phyloP scores from a whole-genome alignment of 1,140 invertebrate species.

The Macrotrachela quadricornifera region DNA sequence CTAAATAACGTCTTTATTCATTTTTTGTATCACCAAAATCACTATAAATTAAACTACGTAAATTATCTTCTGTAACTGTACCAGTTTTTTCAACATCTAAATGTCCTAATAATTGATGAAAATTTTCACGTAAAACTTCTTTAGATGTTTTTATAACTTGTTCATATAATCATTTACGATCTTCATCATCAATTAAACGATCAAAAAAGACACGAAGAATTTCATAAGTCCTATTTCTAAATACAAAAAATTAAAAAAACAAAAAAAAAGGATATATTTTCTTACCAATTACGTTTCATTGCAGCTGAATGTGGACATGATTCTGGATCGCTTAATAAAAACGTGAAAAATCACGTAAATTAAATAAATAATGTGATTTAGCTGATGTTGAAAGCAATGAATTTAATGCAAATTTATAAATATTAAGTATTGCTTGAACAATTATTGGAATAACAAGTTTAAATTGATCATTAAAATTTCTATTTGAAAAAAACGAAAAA shows the following conservation, averaged over 20 bases:
- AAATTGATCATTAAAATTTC: slow-evolving; percentile 83
- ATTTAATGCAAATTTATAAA: slow-evolving; percentile 59
- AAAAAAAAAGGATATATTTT: too few species aligned
- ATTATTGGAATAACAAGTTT: slow-evolving; percentile 73
- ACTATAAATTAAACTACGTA: slow-evolving; percentile 71
- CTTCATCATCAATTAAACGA: slow-evolving; percentile 56
- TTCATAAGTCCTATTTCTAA: too few species aligned
- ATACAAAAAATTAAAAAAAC: too few species aligned
- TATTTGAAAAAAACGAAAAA: slow-evolving; percentile 13
- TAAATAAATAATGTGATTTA: slow-evolving; percentile 82
- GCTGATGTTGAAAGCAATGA: slow-evolving; percentile 68
- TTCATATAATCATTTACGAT: slow-evolving; percentile 58
- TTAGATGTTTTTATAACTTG: slow-evolving; percentile 28
- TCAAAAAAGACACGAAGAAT: slow-evolving; percentile 70
- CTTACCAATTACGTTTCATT: slow-evolving; percentile 75
- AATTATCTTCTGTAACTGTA: slow-evolving; percentile 43
- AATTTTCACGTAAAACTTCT: slow-evolving; percentile 29
- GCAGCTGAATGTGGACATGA: slow-evolving; percentile 61
- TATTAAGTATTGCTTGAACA: slow-evolving; percentile 55
- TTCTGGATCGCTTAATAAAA: slow-evolving; percentile 70
- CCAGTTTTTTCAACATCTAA: slow-evolving; percentile 33
- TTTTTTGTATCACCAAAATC: slow-evolving; percentile 83
- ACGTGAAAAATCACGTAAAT: slow-evolving; percentile 66
- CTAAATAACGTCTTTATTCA: slow-evolving; percentile 62
- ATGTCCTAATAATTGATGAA: slow-evolving; percentile 35